Conservation (phyloP, 2,113 vertebrate species). For the Trinectes maculatus region DNA sequence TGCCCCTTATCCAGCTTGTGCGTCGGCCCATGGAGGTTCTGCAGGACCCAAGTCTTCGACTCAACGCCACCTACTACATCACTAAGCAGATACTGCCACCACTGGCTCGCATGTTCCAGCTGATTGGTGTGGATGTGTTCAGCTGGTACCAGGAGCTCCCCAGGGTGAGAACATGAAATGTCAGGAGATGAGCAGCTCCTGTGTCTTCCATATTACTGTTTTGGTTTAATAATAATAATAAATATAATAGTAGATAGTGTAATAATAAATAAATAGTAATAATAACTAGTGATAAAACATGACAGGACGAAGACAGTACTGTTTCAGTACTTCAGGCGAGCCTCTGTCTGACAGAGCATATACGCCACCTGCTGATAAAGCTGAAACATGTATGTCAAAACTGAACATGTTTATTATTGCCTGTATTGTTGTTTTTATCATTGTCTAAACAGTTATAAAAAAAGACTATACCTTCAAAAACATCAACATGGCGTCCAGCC, state of each 20-base stretch:
- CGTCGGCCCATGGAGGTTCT: slow-evolving; percentile 90
- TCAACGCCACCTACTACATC: slow-evolving; percentile 95
- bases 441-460: too few species aligned
- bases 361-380: slow-evolving; percentile 61
- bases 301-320: too few species aligned
- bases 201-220: too few species aligned
- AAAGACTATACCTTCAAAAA: neutral
- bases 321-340: slow-evolving; percentile 15
- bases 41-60: slow-evolving; percentile 88
- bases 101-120: slow-evolving; percentile 90
- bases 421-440: too few species aligned
- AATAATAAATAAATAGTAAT: too few species aligned
- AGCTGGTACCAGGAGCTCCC: slow-evolving; percentile 96
- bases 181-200: too few species aligned
- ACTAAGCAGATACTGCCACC: slow-evolving; percentile 98
- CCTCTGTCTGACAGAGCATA: neutral
- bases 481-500: neutral
- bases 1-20: slow-evolving; percentile 97
- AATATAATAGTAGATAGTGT: too few species aligned
- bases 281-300: too few species aligned
- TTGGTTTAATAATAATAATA: too few species aligned
- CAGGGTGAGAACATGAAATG: slow-evolving; percentile 91
- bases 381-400: neutral
- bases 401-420: neutral
- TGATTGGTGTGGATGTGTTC: slow-evolving; percentile 96